phyloP scores from a whole-genome alignment of 2,888 invertebrate genomes.

The Tipula unca region DNA sequence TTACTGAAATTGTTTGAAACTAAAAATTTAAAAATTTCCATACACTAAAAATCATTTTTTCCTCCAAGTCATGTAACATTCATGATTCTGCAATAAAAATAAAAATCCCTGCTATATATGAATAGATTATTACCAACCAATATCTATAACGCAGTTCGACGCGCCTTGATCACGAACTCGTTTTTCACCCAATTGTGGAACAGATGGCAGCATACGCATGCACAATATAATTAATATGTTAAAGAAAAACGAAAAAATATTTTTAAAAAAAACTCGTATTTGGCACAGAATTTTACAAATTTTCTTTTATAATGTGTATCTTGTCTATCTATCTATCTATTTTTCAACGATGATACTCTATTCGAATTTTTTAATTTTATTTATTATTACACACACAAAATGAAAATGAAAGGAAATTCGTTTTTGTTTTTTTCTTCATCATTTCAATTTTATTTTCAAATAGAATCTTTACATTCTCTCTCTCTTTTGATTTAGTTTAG shows the following conservation, averaged over 20 bases:
- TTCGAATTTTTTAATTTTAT: neutral
- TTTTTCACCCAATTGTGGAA: neutral
- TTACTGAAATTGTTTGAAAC: too few species aligned
- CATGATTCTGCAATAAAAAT: too few species aligned
- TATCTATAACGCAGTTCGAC: too few species aligned
- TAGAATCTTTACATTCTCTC: neutral
- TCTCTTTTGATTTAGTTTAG: neutral
- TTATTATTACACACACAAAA: neutral
- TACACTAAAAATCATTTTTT: too few species aligned
- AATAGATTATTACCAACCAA: too few species aligned
- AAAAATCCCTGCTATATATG: too few species aligned
- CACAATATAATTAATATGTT: neutral
- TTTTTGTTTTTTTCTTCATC: neutral
- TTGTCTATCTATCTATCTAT: neutral
- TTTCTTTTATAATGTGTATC: neutral
- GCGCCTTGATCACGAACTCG: neutral
- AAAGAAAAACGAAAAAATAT: neutral
- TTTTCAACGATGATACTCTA: neutral
- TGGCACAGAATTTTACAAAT: conserved; percentile 14
- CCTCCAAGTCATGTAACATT: too few species aligned
- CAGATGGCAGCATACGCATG: neutral
- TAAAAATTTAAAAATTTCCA: too few species aligned
- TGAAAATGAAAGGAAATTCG: conserved; percentile 9
- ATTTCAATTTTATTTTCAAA: neutral
- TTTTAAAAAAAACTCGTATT: neutral